Conservation (phyloP, 2,888 invertebrate species). For the Miltochrista miniata region DNA sequence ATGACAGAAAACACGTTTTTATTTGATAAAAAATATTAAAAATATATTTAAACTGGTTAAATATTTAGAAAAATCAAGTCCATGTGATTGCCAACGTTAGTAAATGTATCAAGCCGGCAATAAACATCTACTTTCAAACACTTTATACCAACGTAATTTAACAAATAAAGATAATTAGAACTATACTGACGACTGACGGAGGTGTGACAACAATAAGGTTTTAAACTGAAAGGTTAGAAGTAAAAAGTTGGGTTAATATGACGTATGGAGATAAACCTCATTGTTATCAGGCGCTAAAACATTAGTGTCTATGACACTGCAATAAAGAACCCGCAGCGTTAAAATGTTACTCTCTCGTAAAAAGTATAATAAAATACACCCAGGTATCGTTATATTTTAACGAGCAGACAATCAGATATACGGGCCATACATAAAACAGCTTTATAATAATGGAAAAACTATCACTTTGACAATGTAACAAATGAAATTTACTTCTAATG, state of each 20-base stretch:
- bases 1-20: slow-evolving; percentile 1
- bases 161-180: too few species aligned
- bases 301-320: slow-evolving; percentile 73
- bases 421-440: slow-evolving; percentile 66
- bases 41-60: neutral
- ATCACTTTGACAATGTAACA: slow-evolving; percentile 44
- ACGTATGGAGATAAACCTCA: slow-evolving; percentile 50
- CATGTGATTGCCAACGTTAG: too few species aligned
- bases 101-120: too few species aligned
- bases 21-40: neutral
- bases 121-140: too few species aligned
- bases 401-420: slow-evolving; percentile 78
- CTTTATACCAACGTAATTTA: too few species aligned
- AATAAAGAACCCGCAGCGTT: slow-evolving; percentile 82
- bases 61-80: too few species aligned
- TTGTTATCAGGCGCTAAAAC: slow-evolving; percentile 80
- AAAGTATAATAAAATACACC: slow-evolving; percentile 75
- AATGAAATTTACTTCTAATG: slow-evolving; percentile 1
- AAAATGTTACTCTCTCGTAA: slow-evolving; percentile 80
- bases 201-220: slow-evolving; percentile 29
- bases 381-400: slow-evolving; percentile 77
- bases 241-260: slow-evolving; percentile 38
- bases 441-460: slow-evolving; percentile 56
- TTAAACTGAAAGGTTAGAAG: slow-evolving; percentile 40
- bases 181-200: neutral